phyloP scores from a whole-genome alignment of 2,797 vertebrate species.

The Loriculus beryllinus region DNA sequence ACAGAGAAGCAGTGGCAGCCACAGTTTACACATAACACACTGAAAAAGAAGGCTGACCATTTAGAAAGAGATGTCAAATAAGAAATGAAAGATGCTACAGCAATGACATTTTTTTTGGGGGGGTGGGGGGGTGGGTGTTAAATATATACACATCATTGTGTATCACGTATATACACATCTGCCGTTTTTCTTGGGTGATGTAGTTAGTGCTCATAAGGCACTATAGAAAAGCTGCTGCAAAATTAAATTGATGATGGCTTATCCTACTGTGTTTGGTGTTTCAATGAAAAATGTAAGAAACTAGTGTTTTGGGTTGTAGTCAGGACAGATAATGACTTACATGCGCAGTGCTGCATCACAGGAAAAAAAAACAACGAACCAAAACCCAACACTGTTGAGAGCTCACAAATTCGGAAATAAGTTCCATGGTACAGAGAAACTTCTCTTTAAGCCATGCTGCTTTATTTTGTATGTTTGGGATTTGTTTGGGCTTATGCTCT shows the following conservation, averaged over 20 bases:
- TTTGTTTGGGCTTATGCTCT: fast-evolving
- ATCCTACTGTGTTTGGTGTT: background rate
- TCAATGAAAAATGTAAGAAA: background rate
- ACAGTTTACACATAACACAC: background rate
- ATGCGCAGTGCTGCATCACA: fast-evolving
- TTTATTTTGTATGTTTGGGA: background rate
- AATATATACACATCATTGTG: background rate
- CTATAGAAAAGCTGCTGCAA: background rate
- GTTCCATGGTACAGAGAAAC: background rate
- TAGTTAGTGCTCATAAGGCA: background rate
- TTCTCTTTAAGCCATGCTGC: background rate
- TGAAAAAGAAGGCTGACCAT: background rate
- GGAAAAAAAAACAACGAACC: background rate
- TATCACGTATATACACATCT: background rate
- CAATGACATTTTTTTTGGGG: background rate
- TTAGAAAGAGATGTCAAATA: background rate
- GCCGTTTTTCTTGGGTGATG: background rate
- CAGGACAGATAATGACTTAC: background rate
- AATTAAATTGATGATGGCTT: background rate
- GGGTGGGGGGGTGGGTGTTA: background rate
- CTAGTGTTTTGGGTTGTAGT: background rate
- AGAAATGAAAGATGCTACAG: background rate
- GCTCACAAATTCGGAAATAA: background rate
- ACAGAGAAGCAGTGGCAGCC: background rate
- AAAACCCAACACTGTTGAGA: background rate